Conservation (phyloP, 2,797 vertebrate species). For the Neoniphon sammara region DNA sequence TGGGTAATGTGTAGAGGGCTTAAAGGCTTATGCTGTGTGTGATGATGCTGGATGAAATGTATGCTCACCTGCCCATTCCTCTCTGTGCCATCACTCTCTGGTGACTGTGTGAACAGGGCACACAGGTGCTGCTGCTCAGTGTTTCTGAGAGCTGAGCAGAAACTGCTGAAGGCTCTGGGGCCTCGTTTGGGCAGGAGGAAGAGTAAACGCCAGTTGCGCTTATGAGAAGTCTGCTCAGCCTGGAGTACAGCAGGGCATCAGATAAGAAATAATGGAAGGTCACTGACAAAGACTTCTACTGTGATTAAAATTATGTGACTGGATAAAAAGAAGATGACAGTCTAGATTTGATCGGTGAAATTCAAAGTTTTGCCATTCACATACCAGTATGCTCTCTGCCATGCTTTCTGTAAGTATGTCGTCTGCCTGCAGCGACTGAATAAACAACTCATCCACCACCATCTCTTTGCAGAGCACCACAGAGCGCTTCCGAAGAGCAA, state of each 20-base stretch:
- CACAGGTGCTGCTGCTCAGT: conserved; percentile 92
- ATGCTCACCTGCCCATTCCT: conserved; percentile 68
- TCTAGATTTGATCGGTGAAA: background rate
- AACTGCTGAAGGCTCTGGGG: conserved; percentile 89
- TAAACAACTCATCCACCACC: conserved; percentile 83
- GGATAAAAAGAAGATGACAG: background rate
- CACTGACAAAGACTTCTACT: background rate
- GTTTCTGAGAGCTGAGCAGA: conserved; percentile 88
- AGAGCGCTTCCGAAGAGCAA: conserved; percentile 68
- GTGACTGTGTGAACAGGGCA: conserved; percentile 79
- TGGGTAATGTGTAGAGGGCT: no score
- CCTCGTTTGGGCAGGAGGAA: conserved; percentile 92
- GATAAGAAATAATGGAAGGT: background rate
- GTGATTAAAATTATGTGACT: background rate
- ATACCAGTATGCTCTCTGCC: conserved; percentile 84
- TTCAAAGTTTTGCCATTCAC: background rate
- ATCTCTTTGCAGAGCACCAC: conserved; percentile 76
- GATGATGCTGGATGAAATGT: background rate
- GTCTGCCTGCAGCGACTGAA: conserved; percentile 79
- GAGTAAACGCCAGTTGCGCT: conserved; percentile 82
- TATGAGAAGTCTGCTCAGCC: conserved; percentile 77
- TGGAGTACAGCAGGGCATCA: conserved; percentile 43
- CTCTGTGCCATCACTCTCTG: conserved; percentile 62
- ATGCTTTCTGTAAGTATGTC: conserved; percentile 82
- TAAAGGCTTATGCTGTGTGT: background rate